Percentiles rank a stretch among this genome's conserved stretches.
phyloP scores from a whole-genome alignment of 2,797 vertebrate species.

The Manis crassicaudata region DNA sequence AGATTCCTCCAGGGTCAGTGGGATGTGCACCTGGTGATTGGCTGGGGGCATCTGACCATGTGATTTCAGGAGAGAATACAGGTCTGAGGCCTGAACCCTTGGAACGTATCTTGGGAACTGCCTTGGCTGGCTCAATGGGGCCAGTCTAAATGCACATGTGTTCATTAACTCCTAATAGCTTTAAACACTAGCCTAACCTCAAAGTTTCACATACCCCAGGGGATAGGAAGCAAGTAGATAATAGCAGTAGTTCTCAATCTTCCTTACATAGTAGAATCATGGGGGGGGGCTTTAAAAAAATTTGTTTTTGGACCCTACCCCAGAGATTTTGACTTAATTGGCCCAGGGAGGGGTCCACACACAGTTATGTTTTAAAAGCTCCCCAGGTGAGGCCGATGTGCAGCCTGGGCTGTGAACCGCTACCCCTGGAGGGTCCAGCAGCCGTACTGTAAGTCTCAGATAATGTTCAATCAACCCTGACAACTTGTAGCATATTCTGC shows the following conservation, averaged over 20 bases:
- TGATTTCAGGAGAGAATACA: constrained; percentile 28
- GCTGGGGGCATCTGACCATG: neutral
- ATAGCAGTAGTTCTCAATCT: neutral
- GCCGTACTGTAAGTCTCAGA: neutral
- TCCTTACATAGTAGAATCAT: constrained; percentile 1
- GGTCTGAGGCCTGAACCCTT: neutral
- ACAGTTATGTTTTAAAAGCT: constrained; percentile 39
- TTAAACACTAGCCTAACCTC: constrained; percentile 4
- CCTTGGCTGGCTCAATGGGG: neutral
- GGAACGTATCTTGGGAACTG: constrained; percentile 22
- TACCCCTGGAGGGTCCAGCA: neutral
- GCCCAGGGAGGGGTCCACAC: neutral
- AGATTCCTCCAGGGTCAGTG: neutral
- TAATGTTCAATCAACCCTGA: neutral
- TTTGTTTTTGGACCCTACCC: neutral
- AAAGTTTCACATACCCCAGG: constrained; percentile 16
- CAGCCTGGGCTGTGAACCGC: neutral
- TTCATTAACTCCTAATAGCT: constrained; percentile 22
- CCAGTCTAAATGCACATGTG: neutral
- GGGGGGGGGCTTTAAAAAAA: constrained; percentile 22
- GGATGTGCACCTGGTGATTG: neutral
- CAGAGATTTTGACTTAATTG: constrained; percentile 24
- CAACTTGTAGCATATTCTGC: neutral
- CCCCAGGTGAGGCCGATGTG: neutral
- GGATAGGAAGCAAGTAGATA: neutral